phyloP scores from a whole-genome alignment of 2,888 invertebrate genomes.

The Phorcus lineatus region DNA sequence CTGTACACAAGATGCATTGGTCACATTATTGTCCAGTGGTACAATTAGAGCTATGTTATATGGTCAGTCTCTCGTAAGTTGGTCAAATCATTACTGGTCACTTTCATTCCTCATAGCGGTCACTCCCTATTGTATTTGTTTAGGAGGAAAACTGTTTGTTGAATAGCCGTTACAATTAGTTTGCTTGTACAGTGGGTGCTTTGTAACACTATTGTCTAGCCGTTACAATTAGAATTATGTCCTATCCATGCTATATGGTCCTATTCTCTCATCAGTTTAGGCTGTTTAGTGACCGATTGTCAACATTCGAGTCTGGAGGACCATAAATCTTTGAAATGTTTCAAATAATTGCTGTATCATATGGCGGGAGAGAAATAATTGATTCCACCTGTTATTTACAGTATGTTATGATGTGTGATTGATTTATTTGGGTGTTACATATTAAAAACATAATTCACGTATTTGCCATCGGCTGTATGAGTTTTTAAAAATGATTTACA shows the following conservation, averaged over 20 bases:
- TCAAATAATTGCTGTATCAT: not conserved
- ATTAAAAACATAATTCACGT: too few relatives aligned
- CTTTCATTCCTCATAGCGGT: too few relatives aligned
- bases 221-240: constrained; percentile 1
- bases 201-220: not conserved
- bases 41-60: too few relatives aligned
- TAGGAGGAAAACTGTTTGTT: not conserved
- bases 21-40: too few relatives aligned
- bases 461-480: too few relatives aligned
- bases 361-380: not conserved
- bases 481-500: too few relatives aligned
- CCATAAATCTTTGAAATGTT: not conserved
- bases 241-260: not conserved
- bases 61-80: too few relatives aligned
- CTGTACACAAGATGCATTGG: too few relatives aligned
- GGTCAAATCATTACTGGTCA: too few relatives aligned
- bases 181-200: not conserved
- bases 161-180: not conserved
- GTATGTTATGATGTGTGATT: not conserved
- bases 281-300: not conserved
- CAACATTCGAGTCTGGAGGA: not conserved
- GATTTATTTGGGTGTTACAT: not conserved
- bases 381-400: too few relatives aligned
- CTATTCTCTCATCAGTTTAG: not conserved
- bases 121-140: too few relatives aligned